Conservation (phyloP, 2,113 vertebrate genomes). For the Burhinus bistriatus region DNA sequence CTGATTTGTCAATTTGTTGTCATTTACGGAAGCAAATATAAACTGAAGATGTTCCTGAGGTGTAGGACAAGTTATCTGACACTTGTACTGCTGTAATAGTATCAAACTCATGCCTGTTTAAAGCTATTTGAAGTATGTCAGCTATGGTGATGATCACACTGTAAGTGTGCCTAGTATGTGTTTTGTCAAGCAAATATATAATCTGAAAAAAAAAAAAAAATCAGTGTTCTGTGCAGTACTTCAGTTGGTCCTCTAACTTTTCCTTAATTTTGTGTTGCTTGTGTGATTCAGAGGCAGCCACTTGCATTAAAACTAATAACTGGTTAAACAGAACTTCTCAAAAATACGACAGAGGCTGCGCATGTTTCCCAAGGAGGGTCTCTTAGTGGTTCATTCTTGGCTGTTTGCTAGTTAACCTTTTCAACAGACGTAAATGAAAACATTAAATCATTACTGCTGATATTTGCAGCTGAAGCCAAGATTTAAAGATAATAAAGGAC, state of each 20-base stretch:
- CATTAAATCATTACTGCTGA: not conserved
- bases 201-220: not conserved
- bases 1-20: not conserved
- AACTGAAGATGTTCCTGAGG: not conserved
- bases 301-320: not conserved
- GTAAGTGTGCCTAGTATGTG: not conserved
- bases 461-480: not conserved
- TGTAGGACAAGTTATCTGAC: not conserved
- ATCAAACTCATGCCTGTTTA: not conserved
- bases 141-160: not conserved
- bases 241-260: not conserved
- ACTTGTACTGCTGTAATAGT: not conserved
- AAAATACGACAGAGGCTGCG: not conserved
- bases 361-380: not conserved
- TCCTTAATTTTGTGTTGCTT: not conserved
- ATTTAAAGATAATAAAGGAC: not conserved
- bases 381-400: not conserved
- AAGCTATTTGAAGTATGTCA: not conserved
- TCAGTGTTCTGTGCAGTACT: not conserved
- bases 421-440: not conserved
- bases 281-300: not conserved
- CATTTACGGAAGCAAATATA: not conserved
- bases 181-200: not conserved
- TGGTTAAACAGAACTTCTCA: not conserved
- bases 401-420: conserved; percentile 10